phyloP scores from a whole-genome alignment of 2,888 invertebrate genomes.

The Epistrophella euchroma region DNA sequence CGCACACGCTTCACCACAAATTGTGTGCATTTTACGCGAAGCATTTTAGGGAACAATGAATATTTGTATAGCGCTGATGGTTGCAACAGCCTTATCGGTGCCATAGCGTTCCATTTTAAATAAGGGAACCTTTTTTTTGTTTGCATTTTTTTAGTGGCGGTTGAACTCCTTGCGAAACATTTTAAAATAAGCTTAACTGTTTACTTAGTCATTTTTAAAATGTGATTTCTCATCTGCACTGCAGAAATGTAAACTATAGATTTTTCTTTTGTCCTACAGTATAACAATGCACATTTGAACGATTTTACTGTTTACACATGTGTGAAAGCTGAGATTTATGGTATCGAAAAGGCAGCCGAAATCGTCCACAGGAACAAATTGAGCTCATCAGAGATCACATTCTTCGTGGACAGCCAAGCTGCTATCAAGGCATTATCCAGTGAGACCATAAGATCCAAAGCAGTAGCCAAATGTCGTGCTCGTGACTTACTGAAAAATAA shows the following conservation, averaged over 20 bases:
- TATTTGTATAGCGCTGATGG: conserved; percentile 39
- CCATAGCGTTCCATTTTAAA: conserved; percentile 21
- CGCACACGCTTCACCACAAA: conserved; percentile 43
- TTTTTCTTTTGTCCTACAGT: neutral
- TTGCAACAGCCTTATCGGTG: conserved; percentile 26
- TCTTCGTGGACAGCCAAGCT: too few relatives aligned
- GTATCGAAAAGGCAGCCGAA: too few relatives aligned
- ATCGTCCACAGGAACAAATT: neutral
- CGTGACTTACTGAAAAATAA: too few relatives aligned
- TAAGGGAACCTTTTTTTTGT: conserved; percentile 12
- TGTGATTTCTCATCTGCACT: conserved; percentile 28
- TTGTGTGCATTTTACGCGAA: conserved; percentile 57
- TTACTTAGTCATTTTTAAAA: conserved; percentile 23
- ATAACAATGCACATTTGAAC: neutral
- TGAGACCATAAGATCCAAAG: too few relatives aligned
- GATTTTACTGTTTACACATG: neutral
- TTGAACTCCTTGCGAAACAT: conserved; percentile 42
- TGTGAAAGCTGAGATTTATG: neutral
- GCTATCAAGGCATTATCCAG: too few relatives aligned
- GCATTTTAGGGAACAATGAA: conserved; percentile 39
- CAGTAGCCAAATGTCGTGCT: too few relatives aligned
- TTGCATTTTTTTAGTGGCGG: conserved; percentile 29
- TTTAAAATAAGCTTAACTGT: conserved; percentile 28
- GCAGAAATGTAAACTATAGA: neutral
- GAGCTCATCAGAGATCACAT: too few relatives aligned